Conservation (phyloP, 2,888 invertebrate species). For the Dasysyrphus albostriatus region DNA sequence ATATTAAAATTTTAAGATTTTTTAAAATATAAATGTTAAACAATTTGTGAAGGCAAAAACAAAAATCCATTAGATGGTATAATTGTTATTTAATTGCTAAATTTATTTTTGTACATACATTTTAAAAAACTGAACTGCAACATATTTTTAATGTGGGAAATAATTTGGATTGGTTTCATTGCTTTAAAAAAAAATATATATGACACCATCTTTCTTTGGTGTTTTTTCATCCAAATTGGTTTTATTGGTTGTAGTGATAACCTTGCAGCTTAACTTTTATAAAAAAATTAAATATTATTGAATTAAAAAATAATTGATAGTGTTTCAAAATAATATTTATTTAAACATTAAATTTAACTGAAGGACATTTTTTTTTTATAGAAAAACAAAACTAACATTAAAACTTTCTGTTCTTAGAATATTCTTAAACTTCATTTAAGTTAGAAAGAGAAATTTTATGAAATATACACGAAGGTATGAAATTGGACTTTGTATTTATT, state of each 20-base stretch:
- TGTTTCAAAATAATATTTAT: not conserved
- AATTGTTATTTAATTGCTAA: no score
- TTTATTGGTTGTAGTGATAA: not conserved
- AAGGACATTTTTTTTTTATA: not conserved
- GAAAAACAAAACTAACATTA: not conserved
- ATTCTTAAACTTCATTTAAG: slow-evolving; percentile 44
- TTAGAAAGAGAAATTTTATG: slow-evolving; percentile 56
- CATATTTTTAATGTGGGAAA: no score
- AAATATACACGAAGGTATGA: slow-evolving; percentile 48
- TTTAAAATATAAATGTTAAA: no score
- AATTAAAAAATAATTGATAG: not conserved
- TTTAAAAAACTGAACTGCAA: no score
- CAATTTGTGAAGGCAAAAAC: no score
- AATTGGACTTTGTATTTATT: slow-evolving; percentile 39
- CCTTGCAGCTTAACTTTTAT: not conserved
- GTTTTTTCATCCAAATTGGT: no score
- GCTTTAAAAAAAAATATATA: not conserved
- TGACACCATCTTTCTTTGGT: not conserved
- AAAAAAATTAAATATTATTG: no score
- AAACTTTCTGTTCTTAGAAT: not conserved
- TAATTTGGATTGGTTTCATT: no score
- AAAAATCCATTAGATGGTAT: not conserved
- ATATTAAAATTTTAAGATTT: not conserved
- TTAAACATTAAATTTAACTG: not conserved
- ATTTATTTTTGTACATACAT: no score